Evolutionary conservation across 2,888 invertebrate genomes (phyloP).

Genomic region (Cephus runcator): DNA sequence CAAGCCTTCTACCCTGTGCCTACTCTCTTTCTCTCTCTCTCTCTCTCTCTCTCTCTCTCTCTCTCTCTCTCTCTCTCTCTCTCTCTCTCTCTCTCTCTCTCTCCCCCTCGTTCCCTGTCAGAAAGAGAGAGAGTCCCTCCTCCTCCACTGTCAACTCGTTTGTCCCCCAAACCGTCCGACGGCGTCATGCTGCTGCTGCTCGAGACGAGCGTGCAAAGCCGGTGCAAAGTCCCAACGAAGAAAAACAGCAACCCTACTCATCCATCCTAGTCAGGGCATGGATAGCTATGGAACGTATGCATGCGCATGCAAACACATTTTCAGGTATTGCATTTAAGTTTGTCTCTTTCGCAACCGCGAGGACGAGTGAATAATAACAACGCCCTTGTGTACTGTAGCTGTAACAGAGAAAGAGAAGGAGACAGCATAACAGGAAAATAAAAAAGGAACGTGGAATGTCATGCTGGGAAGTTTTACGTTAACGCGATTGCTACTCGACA

Average conservation of each 20-base stretch:
- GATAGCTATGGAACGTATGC: neutral
- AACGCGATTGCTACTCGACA: neutral
- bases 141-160: conserved; percentile 47
- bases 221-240: conserved; percentile 38
- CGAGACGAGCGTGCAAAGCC: conserved; percentile 42
- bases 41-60: conserved; percentile 23
- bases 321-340: neutral
- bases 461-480: neutral
- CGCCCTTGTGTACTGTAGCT: neutral
- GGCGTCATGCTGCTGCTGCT: conserved; percentile 37
- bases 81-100: conserved; percentile 26
- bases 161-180: conserved; percentile 26
- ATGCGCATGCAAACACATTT: neutral
- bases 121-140: neutral
- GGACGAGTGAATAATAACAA: neutral
- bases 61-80: conserved; percentile 21
- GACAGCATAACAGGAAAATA: neutral
- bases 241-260: conserved; percentile 32
- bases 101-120: conserved; percentile 9
- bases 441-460: neutral
- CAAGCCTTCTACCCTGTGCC: conserved; percentile 19
- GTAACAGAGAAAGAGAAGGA: neutral
- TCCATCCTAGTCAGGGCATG: neutral
- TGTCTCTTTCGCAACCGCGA: neutral
- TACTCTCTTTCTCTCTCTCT: conserved; percentile 23